These are phyloP conservation scores for Peromyscus nudipes DNA, from an alignment of 2,797 vertebrate species.

Conservation along the genomic window DNA sequence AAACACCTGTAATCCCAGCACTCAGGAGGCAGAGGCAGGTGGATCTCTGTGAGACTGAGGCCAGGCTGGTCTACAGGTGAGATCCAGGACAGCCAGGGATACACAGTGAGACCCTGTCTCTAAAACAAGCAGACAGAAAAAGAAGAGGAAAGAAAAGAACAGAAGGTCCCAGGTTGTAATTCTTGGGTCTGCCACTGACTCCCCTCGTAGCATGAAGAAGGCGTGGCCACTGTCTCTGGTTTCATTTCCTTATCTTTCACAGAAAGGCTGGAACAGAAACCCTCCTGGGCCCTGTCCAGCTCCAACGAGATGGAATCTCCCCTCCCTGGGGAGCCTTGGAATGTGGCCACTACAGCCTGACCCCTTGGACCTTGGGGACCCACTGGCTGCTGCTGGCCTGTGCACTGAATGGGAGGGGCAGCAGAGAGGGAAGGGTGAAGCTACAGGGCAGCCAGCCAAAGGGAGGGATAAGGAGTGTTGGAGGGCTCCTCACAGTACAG, in stretches of 20 bases:
- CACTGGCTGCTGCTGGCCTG: neutral
- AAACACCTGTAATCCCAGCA: neutral
- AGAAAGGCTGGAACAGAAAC: slow-evolving; percentile 7
- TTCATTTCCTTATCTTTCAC: slow-evolving; percentile 54
- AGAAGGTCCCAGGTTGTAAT: neutral
- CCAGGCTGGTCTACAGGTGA: neutral
- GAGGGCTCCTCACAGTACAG: neutral
- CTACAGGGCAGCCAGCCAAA: too few species aligned
- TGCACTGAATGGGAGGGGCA: neutral
- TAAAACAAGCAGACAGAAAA: neutral
- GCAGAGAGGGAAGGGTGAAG: neutral
- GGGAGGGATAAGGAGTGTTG: neutral
- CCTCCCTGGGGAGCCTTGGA: neutral
- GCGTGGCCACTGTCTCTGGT: neutral
- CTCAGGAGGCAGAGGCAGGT: neutral
- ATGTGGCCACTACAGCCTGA: neutral
- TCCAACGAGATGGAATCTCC: neutral
- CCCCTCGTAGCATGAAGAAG: neutral
- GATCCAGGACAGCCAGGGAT: neutral
- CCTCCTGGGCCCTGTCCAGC: neutral
- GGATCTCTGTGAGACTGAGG: neutral
- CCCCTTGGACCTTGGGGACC: neutral
- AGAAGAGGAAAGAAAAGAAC: neutral
- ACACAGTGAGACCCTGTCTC: neutral
- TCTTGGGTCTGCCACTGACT: neutral